Base-by-base conservation (phyloP, 2,888 invertebrate genomes). In the Cactoblastis cactorum region DNA sequence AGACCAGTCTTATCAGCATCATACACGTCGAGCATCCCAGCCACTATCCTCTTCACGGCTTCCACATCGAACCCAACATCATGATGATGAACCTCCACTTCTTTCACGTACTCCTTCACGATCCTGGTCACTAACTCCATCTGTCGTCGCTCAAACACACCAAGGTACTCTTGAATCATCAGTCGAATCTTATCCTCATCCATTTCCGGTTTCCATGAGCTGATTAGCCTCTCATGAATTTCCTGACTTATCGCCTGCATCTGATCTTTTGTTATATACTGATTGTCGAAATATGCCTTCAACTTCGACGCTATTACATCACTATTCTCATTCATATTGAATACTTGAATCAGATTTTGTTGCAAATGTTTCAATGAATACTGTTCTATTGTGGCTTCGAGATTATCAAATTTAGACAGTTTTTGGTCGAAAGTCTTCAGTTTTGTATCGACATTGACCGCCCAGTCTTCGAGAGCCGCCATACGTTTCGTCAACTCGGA, bases 1-100 rank as follows among this genome's bases (percentile, higher is more conserved):
- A 95, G 80, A 1, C 97, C 99, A 0, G 98, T 98, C 84, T 97
- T 98, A 78, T 99, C 99, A 0, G 98, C 98, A 79, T 98, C 98
- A 71, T 98, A 99, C 1, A 94, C 88, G 14, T 92, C 90, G 57
- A 96, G 71, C 65, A 93, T 92, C 0, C 92, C 90, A 18, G 90
- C 91, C 0, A 95, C 93, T 18, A 95, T 90, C 60, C 80, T 84
- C 62, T 85, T 90, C 32, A 94, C 87, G 32, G 91, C 90, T 8
- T 91, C 89, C 45, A 90, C 83, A 34, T 91, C 90, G 0, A 77
- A 61, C 0, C 65, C 73, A 0, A 57, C 55, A 9, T 62, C 65
- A 8, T 57, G 62, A 1, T 68, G 69, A 1, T 67, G 58, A 0
- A 74, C 63, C 45, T 82, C 77, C 14, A 89, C 69, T 12, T 85